A percentile compares a stretch with the other conserved stretches of the same genome.
Conservation (phyloP, 1,140 invertebrate genomes). For the Drosophila setifemur region DNA sequence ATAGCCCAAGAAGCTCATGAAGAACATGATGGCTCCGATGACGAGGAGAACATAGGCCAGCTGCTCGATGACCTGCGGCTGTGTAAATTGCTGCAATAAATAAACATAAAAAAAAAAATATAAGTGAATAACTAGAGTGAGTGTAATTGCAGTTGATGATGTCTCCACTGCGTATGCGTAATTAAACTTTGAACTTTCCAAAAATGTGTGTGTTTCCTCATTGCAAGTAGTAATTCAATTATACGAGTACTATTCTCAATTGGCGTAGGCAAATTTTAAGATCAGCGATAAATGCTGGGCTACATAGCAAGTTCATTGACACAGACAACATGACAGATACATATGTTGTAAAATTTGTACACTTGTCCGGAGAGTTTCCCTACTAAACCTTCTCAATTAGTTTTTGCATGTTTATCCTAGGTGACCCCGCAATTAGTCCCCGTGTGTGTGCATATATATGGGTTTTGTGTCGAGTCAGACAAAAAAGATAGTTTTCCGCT, state of each 20-base stretch:
- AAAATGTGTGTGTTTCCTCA: slow-evolving; percentile 26
- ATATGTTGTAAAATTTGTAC: neutral
- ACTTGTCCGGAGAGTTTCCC: neutral
- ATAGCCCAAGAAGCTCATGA: slow-evolving; percentile 93
- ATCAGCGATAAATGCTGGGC: neutral
- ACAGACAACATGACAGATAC: no score
- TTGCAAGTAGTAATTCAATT: slow-evolving; percentile 61
- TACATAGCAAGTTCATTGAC: slow-evolving; percentile 51
- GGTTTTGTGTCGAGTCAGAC: slow-evolving; percentile 12
- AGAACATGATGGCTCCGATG: slow-evolving; percentile 91
- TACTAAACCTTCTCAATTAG: slow-evolving; percentile 51
- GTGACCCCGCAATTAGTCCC: slow-evolving; percentile 49
- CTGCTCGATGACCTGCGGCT: slow-evolving; percentile 86
- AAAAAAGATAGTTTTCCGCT: neutral
- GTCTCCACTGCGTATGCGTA: slow-evolving; percentile 56
- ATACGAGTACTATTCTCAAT: slow-evolving; percentile 34
- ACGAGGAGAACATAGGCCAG: slow-evolving; percentile 89
- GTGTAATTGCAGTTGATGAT: slow-evolving; percentile 30
- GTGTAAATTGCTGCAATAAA: slow-evolving; percentile 84
- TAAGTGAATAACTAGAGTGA: slow-evolving; percentile 7
- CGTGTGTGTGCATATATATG: slow-evolving; percentile 37
- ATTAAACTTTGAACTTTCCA: slow-evolving; percentile 65
- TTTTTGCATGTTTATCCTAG: slow-evolving; percentile 26
- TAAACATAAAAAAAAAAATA: slow-evolving; percentile 1
- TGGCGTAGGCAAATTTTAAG: slow-evolving; percentile 29